Evolutionary conservation across 2,797 vertebrate genomes (phyloP).

Genomic region (Kryptopterus vitreolus): DNA sequence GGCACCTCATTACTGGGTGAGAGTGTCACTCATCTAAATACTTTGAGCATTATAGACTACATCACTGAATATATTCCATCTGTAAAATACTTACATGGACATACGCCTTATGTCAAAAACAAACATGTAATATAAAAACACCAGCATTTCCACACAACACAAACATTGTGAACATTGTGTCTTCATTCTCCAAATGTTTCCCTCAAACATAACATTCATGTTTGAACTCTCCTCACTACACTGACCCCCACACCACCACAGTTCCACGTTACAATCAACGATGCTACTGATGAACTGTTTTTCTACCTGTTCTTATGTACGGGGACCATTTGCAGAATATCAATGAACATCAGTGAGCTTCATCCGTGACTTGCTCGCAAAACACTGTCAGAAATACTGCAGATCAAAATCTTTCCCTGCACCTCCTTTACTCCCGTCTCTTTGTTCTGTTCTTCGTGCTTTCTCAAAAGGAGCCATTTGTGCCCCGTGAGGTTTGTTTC

Average conservation of each 20-base stretch:
- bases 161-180: not conserved
- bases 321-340: constrained; percentile 42
- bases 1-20: too few species aligned
- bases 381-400: constrained; percentile 20
- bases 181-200: not conserved
- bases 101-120: not conserved
- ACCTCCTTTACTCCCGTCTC: not conserved
- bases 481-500: not conserved
- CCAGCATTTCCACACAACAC: not conserved
- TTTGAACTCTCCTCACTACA: not conserved
- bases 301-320: not conserved
- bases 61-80: too few species aligned
- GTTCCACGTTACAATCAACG: not conserved
- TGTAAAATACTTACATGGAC: too few species aligned
- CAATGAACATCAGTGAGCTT: constrained; percentile 44
- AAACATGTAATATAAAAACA: not conserved
- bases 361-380: constrained; percentile 12
- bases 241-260: not conserved
- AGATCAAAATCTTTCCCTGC: constrained; percentile 25
- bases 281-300: constrained; percentile 2
- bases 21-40: too few species aligned
- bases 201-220: too few species aligned
- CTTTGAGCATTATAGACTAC: too few species aligned
- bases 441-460: not conserved
- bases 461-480: constrained; percentile 1